Percentiles rank a stretch among this genome's conserved stretches.
phyloP scores from a whole-genome alignment of 2,888 invertebrate genomes.

The Acanthosepion lycidas region DNA sequence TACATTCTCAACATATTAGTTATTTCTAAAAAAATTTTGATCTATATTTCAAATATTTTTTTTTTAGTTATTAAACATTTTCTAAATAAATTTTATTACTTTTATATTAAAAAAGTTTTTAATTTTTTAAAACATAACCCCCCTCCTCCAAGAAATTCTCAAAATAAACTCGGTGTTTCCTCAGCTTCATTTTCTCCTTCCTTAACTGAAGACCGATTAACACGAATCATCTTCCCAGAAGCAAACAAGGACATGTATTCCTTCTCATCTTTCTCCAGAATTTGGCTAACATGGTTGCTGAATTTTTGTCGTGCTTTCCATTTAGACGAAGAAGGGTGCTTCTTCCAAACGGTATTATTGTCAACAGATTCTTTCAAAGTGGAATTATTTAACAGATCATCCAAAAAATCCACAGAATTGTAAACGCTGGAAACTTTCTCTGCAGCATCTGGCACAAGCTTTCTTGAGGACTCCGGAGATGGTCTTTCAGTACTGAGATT shows the following conservation, averaged over 20 bases:
- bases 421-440: background rate
- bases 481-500: background rate
- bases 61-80: no score
- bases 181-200: background rate
- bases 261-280: constrained; percentile 60
- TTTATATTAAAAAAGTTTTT: no score
- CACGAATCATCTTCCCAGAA: constrained; percentile 57
- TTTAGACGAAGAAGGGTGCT: background rate
- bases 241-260: constrained; percentile 59
- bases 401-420: constrained; percentile 43
- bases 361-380: background rate
- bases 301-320: background rate
- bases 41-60: no score
- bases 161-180: background rate
- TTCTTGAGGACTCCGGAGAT: background rate
- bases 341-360: background rate
- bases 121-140: no score
- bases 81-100: no score
- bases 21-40: no score
- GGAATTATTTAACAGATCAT: constrained; percentile 8
- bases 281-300: constrained; percentile 53
- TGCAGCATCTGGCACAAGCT: background rate
- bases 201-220: background rate
- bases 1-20: no score
- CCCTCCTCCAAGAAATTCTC: background rate